Percentiles rank a stretch among this genome's conserved stretches.
Evolutionary conservation across 2,888 invertebrate genomes (phyloP).

Genomic region (Parapristionchus giblindavisi): DNA sequence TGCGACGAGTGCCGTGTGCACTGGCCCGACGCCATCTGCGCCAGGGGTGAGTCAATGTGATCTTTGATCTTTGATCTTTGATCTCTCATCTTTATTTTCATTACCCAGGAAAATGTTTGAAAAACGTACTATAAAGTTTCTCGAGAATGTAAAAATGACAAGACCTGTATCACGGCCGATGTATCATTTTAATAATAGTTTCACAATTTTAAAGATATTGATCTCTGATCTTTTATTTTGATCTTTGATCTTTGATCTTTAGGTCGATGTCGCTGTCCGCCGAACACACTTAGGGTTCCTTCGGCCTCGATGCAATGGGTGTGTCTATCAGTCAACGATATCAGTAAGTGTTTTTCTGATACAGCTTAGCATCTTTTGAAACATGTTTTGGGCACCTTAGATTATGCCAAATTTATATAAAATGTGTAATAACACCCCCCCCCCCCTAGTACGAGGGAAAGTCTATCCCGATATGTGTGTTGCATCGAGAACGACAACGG

Average conservation of each 20-base stretch:
- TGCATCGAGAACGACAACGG: too few species aligned
- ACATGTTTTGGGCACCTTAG: too few species aligned
- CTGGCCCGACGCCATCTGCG: conserved; percentile 27
- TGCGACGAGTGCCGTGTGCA: conserved; percentile 29
- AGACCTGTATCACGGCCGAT: neutral
- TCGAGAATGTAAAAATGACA: neutral
- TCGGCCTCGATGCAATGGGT: conserved; percentile 51
- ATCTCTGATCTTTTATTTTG: neutral
- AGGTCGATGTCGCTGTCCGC: conserved; percentile 53
- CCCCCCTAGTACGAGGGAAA: too few species aligned
- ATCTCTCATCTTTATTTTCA: neutral
- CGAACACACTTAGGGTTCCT: conserved; percentile 50
- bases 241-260: neutral
- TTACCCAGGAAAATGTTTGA: neutral
- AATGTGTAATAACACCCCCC: too few species aligned
- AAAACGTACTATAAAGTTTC: neutral
- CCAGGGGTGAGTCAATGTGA: neutral
- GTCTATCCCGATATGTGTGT: too few species aligned
- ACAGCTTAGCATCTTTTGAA: neutral
- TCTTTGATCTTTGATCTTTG: neutral
- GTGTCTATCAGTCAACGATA: conserved; percentile 55
- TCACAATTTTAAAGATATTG: neutral
- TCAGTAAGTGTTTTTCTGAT: conserved; percentile 42
- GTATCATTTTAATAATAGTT: neutral
- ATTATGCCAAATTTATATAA: too few species aligned